Conservation (phyloP, 2,888 invertebrate species). For the Aphodius granarius region DNA sequence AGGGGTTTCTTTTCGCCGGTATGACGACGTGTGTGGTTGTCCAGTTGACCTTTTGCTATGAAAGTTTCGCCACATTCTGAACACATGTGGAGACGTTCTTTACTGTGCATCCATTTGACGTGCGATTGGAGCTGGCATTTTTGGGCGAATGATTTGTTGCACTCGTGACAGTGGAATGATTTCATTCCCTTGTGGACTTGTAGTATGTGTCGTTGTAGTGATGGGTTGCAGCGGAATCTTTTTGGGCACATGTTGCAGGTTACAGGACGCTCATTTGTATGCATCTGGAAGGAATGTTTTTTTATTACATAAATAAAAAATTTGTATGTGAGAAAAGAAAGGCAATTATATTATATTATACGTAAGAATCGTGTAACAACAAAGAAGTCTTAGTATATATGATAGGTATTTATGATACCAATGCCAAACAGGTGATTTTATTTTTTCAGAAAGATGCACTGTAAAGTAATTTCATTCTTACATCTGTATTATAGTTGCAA, state of each 20-base stretch:
- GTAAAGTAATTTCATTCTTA: too few species aligned
- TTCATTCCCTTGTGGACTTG: constrained; percentile 36
- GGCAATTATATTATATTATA: too few species aligned
- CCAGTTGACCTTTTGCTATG: constrained; percentile 39
- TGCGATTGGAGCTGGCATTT: constrained; percentile 40
- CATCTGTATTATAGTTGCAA: too few species aligned
- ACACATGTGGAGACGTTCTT: constrained; percentile 43
- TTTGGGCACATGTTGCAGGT: constrained; percentile 40
- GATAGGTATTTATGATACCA: too few species aligned
- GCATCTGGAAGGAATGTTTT: constrained; percentile 41
- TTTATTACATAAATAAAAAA: too few species aligned
- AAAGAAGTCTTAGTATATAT: too few species aligned
- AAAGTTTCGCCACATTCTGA: constrained; percentile 40
- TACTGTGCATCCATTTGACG: constrained; percentile 40
- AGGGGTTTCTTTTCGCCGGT: constrained; percentile 41
- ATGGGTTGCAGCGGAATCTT: constrained; percentile 40
- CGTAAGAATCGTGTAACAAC: too few species aligned
- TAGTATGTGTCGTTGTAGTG: constrained; percentile 30
- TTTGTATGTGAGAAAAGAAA: too few species aligned
- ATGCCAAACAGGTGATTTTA: too few species aligned
- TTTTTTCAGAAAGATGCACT: too few species aligned
- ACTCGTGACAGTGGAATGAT: constrained; percentile 38
- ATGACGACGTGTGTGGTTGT: constrained; percentile 41
- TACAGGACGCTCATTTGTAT: constrained; percentile 40
- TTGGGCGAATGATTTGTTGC: constrained; percentile 40